A percentile compares a stretch with the other conserved stretches of the same genome.
These are phyloP conservation scores for Scaptomyza pallida DNA, from an alignment of 1,140 invertebrate species.

Conservation along the genomic window DNA sequence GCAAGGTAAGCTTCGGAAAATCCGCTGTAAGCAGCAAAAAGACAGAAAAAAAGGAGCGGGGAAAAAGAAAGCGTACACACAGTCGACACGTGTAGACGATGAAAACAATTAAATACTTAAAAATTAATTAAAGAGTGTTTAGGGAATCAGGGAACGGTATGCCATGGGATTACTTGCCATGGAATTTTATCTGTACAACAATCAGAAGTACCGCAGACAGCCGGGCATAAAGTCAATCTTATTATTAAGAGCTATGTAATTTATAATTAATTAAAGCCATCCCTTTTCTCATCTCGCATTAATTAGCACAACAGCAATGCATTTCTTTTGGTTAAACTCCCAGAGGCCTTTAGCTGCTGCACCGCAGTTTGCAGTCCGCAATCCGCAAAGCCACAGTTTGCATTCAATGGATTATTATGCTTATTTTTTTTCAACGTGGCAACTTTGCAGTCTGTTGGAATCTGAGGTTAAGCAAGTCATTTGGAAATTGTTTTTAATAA, in stretches of 20 bases:
- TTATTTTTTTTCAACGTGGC: constrained; percentile 1
- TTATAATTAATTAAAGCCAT: constrained; percentile 9
- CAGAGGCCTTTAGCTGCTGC: constrained; percentile 8
- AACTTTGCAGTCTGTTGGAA: neutral
- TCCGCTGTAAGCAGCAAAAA: constrained; percentile 18
- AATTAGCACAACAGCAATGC: constrained; percentile 10
- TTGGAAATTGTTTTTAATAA: neutral
- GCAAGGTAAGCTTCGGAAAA: constrained; percentile 17
- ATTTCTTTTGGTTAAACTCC: constrained; percentile 19
- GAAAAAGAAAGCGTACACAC: constrained; percentile 9
- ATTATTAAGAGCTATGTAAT: constrained; percentile 1
- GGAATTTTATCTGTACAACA: neutral
- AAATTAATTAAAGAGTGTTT: constrained; percentile 32
- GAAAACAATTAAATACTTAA: constrained; percentile 20
- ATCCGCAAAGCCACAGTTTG: constrained; percentile 12
- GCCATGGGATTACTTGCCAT: neutral
- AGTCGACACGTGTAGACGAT: neutral
- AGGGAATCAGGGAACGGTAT: constrained; percentile 5
- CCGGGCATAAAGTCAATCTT: neutral
- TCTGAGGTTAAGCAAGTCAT: neutral
- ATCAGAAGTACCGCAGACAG: neutral
- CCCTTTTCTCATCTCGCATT: constrained; percentile 13
- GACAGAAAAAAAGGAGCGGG: neutral
- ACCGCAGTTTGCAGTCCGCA: neutral
- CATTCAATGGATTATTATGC: neutral